Evolutionary conservation across 35 echinoderm and acorn worm species (phyloP).

Genomic region (Holothuria glaberrima): DNA sequence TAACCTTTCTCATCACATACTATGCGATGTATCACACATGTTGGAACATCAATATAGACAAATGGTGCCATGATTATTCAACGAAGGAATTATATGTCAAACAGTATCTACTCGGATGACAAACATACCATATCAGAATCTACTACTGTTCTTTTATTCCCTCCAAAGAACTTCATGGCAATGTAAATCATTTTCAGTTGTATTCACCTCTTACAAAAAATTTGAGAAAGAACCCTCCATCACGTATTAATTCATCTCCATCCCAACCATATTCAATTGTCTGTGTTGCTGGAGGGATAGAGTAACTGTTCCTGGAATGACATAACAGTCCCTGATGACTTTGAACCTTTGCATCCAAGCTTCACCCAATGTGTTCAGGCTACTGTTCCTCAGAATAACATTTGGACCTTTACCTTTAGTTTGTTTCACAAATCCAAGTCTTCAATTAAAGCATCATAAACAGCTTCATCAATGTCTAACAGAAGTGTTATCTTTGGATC

Average conservation of each 20-base stretch:
- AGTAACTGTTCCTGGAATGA: neutral
- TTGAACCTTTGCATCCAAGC: neutral
- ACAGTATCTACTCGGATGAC: neutral
- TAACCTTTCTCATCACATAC: neutral
- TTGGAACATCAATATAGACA: neutral
- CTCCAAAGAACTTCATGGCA: neutral
- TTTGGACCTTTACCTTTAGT: neutral
- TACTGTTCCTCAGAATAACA: neutral
- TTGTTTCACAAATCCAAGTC: neutral
- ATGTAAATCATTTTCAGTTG: constrained; percentile 9
- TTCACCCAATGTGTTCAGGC: neutral
- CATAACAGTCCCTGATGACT: neutral
- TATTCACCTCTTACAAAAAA: neutral
- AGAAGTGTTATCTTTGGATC: too few relatives aligned
- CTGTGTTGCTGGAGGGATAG: neutral
- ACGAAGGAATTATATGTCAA: neutral
- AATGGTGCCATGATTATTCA: neutral
- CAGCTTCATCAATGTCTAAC: neutral
- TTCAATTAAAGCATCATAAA: neutral
- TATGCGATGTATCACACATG: neutral
- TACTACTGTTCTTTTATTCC: neutral
- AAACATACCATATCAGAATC: neutral
- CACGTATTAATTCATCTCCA: neutral
- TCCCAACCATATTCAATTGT: constrained; percentile 6
- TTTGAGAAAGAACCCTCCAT: neutral